Conservation (phyloP, 2,888 invertebrate species). For the Lasioglossum lativentre region DNA sequence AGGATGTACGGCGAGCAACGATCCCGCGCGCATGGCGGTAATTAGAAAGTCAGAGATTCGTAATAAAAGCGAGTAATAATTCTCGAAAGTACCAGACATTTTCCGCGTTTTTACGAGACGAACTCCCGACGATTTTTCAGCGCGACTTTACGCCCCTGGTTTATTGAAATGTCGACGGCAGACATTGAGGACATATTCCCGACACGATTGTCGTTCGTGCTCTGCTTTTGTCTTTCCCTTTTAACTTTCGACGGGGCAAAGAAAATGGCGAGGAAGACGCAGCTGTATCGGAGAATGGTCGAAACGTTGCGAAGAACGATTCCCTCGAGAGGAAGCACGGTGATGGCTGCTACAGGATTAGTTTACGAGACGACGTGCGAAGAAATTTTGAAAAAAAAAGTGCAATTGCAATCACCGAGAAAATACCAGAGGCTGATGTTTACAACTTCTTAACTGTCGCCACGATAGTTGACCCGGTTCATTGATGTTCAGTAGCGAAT, state of each 20-base stretch:
- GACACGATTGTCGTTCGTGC: neutral
- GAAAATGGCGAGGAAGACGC: neutral
- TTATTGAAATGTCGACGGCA: neutral
- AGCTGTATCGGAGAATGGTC: slow-evolving; percentile 4
- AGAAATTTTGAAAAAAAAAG: neutral
- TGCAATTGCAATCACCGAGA: neutral
- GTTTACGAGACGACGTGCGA: neutral
- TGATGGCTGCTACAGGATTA: slow-evolving; percentile 10
- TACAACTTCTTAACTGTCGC: neutral
- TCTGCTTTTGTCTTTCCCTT: neutral
- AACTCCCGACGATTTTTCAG: neutral
- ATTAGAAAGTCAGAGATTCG: neutral
- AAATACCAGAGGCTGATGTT: neutral
- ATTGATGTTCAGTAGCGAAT: neutral
- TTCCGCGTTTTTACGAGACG: neutral
- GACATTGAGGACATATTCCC: neutral
- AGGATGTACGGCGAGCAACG: too few species aligned
- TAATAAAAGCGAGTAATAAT: neutral
- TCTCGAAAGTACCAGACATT: neutral
- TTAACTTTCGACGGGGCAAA: neutral
- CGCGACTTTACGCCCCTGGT: neutral
- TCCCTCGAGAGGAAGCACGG: slow-evolving; percentile 3
- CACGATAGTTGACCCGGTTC: neutral
- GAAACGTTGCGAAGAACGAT: slow-evolving; percentile 30
- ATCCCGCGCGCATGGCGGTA: too few species aligned